A percentile compares a stretch with the other conserved stretches of the same genome.
These are phyloP conservation scores for Darwinula stevensoni DNA, from an alignment of 2,888 invertebrate genomes.

Conservation along the genomic window DNA sequence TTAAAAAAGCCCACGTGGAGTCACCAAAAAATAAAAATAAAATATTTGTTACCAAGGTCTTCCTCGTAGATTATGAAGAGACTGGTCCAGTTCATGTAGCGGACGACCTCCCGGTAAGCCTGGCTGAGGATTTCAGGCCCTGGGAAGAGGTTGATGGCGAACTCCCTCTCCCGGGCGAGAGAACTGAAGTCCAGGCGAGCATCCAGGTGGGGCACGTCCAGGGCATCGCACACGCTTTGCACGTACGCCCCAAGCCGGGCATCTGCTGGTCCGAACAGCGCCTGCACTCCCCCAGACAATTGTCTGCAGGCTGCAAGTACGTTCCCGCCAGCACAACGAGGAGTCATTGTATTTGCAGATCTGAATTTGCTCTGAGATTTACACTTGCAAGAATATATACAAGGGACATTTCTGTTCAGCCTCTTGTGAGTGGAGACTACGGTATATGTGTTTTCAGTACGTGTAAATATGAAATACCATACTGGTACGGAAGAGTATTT, in stretches of 20 bases:
- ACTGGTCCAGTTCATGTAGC: constrained; percentile 17
- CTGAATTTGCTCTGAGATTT: too few relatives aligned
- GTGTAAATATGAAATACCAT: too few relatives aligned
- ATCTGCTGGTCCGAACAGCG: constrained; percentile 61
- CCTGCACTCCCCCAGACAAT: constrained; percentile 53
- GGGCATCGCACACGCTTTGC: constrained; percentile 56
- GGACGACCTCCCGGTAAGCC: constrained; percentile 16
- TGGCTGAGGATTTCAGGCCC: constrained; percentile 46
- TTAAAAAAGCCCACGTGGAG: too few relatives aligned
- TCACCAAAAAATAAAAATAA: too few relatives aligned
- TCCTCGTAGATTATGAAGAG: constrained; percentile 21
- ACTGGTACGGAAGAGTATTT: too few relatives aligned
- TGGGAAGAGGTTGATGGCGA: constrained; percentile 66
- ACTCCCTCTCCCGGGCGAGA: too few relatives aligned
- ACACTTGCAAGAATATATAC: too few relatives aligned
- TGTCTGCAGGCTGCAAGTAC: constrained; percentile 42
- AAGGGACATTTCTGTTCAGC: too few relatives aligned
- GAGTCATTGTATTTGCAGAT: too few relatives aligned
- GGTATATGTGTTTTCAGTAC: too few relatives aligned
- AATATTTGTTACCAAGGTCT: constrained; percentile 13
- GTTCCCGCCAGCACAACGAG: too few relatives aligned
- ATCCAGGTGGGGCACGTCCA: constrained; percentile 70
- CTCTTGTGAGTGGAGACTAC: too few relatives aligned
- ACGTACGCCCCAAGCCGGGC: constrained; percentile 50
- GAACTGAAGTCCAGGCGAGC: background rate